A percentile compares a stretch with the other conserved stretches of the same genome.
Conservation (phyloP, 2,797 vertebrate genomes). For the Novumbra hubbsi region DNA sequence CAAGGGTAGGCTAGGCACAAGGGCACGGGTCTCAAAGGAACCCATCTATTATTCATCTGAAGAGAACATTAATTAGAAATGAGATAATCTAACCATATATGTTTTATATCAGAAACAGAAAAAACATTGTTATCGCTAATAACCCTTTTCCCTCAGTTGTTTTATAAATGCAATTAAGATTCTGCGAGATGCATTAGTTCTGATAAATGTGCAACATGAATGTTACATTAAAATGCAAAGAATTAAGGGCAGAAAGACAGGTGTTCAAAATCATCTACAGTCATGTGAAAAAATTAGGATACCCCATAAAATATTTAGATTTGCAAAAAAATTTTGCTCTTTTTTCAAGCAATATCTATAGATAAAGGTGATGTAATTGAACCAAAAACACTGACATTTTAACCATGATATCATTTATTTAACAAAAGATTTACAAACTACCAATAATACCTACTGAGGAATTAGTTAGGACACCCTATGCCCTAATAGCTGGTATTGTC, state of each 20-base stretch:
- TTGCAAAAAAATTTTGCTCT: too few species aligned
- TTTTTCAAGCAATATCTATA: too few species aligned
- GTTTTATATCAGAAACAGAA: conserved; percentile 70
- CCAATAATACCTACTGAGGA: too few species aligned
- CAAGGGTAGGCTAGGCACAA: conserved; percentile 65
- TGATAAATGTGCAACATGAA: not conserved
- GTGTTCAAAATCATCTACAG: not conserved
- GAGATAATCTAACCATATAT: conserved; percentile 70
- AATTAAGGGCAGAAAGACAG: not conserved
- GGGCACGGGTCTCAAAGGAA: conserved; percentile 69
- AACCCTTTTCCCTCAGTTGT: conserved; percentile 16
- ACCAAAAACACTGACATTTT: too few species aligned
- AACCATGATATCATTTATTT: too few species aligned
- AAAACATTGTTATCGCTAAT: conserved; percentile 52
- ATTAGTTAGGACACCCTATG: too few species aligned
- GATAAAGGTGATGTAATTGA: too few species aligned
- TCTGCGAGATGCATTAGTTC: not conserved
- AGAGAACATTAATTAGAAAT: conserved; percentile 73
- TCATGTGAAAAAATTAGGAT: too few species aligned
- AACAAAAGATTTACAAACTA: too few species aligned
- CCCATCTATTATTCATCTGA: conserved; percentile 77
- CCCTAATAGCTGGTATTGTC: too few species aligned
- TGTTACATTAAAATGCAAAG: not conserved
- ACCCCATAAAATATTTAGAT: too few species aligned
- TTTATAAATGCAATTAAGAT: conserved; percentile 8